These are phyloP conservation scores for Mnemiopsis leidyi DNA, from an alignment of 37 sponge, comb jelly and placozoan species.

Conservation along the genomic window DNA sequence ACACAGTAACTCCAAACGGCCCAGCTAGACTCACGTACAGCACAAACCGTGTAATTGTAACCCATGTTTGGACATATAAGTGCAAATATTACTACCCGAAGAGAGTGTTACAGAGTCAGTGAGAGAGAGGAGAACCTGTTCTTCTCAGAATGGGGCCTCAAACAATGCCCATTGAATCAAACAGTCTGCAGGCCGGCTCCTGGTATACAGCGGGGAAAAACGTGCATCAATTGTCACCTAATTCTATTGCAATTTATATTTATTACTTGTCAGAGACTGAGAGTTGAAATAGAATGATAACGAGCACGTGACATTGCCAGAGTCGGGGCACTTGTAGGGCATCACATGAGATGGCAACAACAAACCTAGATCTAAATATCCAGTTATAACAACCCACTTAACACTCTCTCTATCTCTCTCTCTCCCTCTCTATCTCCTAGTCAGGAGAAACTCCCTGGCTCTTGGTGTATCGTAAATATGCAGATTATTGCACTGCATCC, in stretches of 20 bases:
- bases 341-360: neutral
- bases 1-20: neutral
- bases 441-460: neutral
- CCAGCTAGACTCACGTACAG: neutral
- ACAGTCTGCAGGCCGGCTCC: neutral
- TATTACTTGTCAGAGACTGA: neutral
- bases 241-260: conserved; percentile 2
- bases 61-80: neutral
- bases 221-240: conserved; percentile 35
- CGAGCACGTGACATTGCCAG: neutral
- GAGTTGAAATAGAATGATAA: neutral
- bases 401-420: neutral
- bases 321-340: neutral
- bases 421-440: too few species aligned
- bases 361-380: neutral
- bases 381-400: neutral
- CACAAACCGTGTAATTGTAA: neutral
- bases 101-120: neutral
- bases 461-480: neutral
- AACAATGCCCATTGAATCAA: neutral
- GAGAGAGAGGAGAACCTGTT: neutral
- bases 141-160: neutral
- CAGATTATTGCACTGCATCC: neutral
- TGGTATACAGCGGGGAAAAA: neutral
- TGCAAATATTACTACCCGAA: neutral